phyloP scores from a whole-genome alignment of 2,797 vertebrate genomes.

The Dendrocincla fuliginosa region DNA sequence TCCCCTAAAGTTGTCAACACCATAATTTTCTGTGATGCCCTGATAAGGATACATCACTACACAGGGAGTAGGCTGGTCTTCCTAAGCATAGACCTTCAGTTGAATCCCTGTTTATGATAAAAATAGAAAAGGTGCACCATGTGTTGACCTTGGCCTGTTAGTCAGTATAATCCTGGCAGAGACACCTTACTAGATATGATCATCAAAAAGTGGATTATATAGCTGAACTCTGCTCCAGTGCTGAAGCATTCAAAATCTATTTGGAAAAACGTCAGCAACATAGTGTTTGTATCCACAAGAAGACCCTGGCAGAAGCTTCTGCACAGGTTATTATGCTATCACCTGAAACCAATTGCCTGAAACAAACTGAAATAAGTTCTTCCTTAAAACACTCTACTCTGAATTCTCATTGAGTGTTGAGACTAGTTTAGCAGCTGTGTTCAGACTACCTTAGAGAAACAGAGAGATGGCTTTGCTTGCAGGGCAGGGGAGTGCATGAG shows the following conservation, averaged over 20 bases:
- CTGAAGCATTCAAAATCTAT: constrained; percentile 43
- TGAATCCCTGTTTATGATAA: neutral
- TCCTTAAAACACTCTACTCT: neutral
- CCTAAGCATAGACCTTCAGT: neutral
- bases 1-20: neutral
- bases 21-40: neutral
- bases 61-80: neutral
- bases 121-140: neutral
- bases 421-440: neutral
- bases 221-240: constrained; percentile 29
- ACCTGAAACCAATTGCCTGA: constrained; percentile 43
- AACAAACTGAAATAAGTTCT: constrained; percentile 26
- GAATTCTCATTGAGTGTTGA: neutral
- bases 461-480: neutral
- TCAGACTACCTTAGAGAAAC: neutral
- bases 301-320: constrained; percentile 3
- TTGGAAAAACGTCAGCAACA: constrained; percentile 40
- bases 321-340: constrained; percentile 18
- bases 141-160: constrained; percentile 16
- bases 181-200: constrained; percentile 10
- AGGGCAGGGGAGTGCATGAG: neutral
- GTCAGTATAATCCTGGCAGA: constrained; percentile 9
- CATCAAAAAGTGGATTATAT: constrained; percentile 50
- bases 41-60: neutral
- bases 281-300: neutral